phyloP scores from a whole-genome alignment of 2,797 vertebrate species.

The Prionace glauca region DNA sequence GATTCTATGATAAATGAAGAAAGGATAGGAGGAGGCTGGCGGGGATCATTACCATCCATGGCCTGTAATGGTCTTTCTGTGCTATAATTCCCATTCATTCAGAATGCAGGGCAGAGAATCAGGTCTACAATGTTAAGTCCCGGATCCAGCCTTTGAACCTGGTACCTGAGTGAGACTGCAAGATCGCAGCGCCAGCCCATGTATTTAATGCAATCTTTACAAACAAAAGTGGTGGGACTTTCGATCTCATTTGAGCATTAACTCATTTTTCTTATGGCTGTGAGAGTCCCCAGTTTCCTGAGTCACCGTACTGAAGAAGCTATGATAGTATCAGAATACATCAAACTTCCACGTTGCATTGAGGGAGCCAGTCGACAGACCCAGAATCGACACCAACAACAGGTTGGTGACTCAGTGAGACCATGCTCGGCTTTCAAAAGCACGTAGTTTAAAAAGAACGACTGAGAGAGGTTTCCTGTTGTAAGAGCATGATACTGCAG shows the following conservation, averaged over 20 bases:
- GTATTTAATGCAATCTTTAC: neutral
- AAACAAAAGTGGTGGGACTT: no score
- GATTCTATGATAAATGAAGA: neutral
- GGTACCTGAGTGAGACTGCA: neutral
- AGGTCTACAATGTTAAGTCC: neutral
- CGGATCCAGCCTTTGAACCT: neutral
- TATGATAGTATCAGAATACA: neutral
- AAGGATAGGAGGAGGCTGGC: neutral
- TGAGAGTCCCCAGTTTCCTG: no score
- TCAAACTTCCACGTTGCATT: neutral
- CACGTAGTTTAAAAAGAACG: neutral
- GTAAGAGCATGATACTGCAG: no score
- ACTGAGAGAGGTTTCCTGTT: neutral
- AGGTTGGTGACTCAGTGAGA: neutral
- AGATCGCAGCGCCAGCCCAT: neutral
- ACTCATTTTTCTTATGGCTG: neutral
- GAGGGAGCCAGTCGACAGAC: neutral
- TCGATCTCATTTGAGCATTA: no score
- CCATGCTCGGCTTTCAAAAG: neutral
- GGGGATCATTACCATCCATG: neutral
- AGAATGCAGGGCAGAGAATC: neutral
- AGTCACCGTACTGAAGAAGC: neutral
- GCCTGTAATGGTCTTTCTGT: neutral
- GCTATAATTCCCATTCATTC: neutral
- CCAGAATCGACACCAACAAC: neutral